phyloP scores from a whole-genome alignment of 2,797 vertebrate genomes.

The Stomatorhinus walkeri region DNA sequence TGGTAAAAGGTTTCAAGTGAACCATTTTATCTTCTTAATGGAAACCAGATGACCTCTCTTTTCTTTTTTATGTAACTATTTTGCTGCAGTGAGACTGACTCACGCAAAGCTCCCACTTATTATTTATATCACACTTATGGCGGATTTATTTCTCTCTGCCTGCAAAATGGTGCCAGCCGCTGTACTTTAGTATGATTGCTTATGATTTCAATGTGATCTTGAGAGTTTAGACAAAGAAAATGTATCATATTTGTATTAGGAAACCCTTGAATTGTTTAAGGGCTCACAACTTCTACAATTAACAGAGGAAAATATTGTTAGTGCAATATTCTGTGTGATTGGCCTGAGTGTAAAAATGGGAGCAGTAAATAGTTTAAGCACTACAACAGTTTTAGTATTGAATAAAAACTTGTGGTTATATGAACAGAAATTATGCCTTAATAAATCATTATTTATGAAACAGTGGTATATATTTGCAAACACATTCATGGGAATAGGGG shows the following conservation, averaged over 20 bases:
- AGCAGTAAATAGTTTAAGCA: constrained; percentile 28
- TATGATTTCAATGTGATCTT: constrained; percentile 25
- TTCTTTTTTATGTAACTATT: constrained; percentile 76
- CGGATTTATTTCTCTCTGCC: constrained; percentile 39
- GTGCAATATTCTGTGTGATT: constrained; percentile 8
- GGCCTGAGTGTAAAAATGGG: constrained; percentile 21
- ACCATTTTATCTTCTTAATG: constrained; percentile 99
- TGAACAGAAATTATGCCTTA: constrained; percentile 18
- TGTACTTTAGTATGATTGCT: constrained; percentile 21
- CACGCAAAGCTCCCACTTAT: constrained; percentile 47
- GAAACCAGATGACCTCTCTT: constrained; percentile 89
- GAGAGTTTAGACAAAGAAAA: constrained; percentile 32
- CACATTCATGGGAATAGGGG: background rate
- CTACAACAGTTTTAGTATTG: constrained; percentile 15
- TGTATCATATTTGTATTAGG: constrained; percentile 39
- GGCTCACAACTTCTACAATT: constrained; percentile 32
- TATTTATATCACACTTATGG: constrained; percentile 46
- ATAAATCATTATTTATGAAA: constrained; percentile 21
- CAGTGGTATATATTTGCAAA: constrained; percentile 16
- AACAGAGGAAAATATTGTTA: constrained; percentile 31
- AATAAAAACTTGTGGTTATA: constrained; percentile 18
- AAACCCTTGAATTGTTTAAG: constrained; percentile 27
- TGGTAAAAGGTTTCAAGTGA: constrained; percentile 93
- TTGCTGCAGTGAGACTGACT: constrained; percentile 62
- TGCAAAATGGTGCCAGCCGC: constrained; percentile 22